phyloP scores from a whole-genome alignment of 2,797 vertebrate genomes.

The Clarias pachynema region DNA sequence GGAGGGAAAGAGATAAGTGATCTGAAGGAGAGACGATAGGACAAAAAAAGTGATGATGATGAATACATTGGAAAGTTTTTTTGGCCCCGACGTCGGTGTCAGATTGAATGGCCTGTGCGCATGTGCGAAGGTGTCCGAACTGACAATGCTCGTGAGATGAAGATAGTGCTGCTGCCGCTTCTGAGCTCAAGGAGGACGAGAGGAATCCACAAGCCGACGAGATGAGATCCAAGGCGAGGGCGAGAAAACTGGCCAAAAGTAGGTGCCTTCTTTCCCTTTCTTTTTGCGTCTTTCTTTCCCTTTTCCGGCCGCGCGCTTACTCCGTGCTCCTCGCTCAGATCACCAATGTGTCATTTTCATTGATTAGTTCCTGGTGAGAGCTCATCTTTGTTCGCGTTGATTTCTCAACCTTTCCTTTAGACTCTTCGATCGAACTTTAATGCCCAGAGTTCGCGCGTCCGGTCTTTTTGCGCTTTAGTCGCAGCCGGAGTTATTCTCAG shows the following conservation, averaged over 20 bases:
- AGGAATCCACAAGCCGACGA: slow-evolving; percentile 94
- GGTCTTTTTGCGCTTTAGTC: slow-evolving; percentile 53
- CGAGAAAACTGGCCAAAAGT: slow-evolving; percentile 99
- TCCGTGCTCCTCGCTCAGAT: slow-evolving; percentile 62
- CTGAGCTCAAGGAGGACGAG: slow-evolving; percentile 97
- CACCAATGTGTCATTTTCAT: slow-evolving; percentile 76
- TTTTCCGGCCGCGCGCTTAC: slow-evolving; percentile 68
- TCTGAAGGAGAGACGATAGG: slow-evolving; percentile 91
- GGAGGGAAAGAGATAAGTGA: slow-evolving; percentile 91
- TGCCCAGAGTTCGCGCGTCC: slow-evolving; percentile 45
- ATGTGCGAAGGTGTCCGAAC: slow-evolving; percentile 99
- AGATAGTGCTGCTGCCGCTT: slow-evolving; percentile 98
- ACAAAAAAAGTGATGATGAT: slow-evolving; percentile 93
- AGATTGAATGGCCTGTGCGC: slow-evolving; percentile 99
- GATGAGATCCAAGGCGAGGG: slow-evolving; percentile 99
- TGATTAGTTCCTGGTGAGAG: slow-evolving; percentile 72
- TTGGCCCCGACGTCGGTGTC: slow-evolving; percentile 98
- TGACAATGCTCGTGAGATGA: slow-evolving; percentile 99
- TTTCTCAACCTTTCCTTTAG: slow-evolving; percentile 59
- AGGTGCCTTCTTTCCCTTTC: slow-evolving; percentile 72
- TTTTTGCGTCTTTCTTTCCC: slow-evolving; percentile 70
- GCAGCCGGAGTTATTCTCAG: slow-evolving; percentile 65
- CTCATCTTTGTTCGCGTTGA: slow-evolving; percentile 70
- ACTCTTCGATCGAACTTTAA: not conserved
- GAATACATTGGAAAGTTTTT: slow-evolving; percentile 99